These are phyloP conservation scores for Argya squamiceps DNA, from an alignment of 2,797 vertebrate genomes.

Conservation along the genomic window DNA sequence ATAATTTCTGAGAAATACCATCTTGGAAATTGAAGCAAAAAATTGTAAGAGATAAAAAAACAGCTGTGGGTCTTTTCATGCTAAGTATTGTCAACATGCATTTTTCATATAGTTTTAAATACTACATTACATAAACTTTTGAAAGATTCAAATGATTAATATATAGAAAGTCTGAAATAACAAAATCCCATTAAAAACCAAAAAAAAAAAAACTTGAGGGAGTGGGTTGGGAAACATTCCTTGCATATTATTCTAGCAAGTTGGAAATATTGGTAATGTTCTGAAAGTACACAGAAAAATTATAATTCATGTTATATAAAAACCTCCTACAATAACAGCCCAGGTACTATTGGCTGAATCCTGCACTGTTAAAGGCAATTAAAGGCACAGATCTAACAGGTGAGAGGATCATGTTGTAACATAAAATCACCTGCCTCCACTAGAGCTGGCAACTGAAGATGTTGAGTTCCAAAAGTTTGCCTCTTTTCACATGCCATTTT, in stretches of 20 bases:
- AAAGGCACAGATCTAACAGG: background rate
- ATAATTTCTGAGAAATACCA: background rate
- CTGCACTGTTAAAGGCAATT: background rate
- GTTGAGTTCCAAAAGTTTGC: background rate
- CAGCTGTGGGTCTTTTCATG: background rate
- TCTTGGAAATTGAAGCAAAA: background rate
- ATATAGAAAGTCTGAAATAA: background rate
- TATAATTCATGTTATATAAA: background rate
- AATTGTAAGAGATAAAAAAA: background rate
- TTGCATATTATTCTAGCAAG: background rate
- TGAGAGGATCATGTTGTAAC: background rate
- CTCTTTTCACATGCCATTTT: background rate
- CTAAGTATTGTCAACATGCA: background rate
- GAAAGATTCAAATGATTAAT: background rate
- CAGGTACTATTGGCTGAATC: background rate
- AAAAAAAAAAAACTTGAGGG: background rate
- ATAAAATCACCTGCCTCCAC: background rate
- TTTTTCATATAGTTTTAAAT: background rate
- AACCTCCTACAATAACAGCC: background rate
- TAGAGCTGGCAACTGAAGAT: background rate
- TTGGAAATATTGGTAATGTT: background rate
- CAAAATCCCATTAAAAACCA: background rate
- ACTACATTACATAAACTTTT: background rate
- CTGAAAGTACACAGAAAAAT: background rate
- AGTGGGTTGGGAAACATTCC: background rate